Percentiles rank a stretch among this genome's conserved stretches.
Evolutionary conservation across 64 coral and sea anemone species (phyloP).

Genomic region (Montipora cactus): DNA sequence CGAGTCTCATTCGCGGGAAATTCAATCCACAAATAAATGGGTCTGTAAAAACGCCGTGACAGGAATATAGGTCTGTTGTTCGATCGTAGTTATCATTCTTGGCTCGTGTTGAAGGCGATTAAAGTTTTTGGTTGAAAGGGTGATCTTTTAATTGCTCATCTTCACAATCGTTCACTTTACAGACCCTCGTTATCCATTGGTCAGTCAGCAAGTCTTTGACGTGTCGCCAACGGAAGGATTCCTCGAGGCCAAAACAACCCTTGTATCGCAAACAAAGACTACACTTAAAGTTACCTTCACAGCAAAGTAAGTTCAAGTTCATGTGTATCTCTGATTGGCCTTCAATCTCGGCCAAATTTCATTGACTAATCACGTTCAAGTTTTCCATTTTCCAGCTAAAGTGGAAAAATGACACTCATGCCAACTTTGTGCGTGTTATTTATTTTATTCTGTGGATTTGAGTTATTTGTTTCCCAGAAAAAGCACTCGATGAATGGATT

Average conservation of each 20-base stretch:
- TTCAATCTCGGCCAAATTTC: neutral
- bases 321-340: neutral
- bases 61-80: no score
- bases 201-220: constrained; percentile 76
- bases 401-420: no score
- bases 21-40: no score
- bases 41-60: no score
- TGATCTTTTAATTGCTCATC: neutral
- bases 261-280: constrained; percentile 80
- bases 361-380: no score
- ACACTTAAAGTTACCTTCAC: constrained; percentile 89
- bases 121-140: neutral
- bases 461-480: no score
- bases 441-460: no score
- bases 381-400: no score
- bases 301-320: constrained; percentile 70
- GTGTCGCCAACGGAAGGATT: constrained; percentile 75
- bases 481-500: no score
- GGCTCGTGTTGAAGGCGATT: neutral
- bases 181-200: constrained; percentile 86
- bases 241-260: constrained; percentile 81
- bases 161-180: neutral
- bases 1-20: no score
- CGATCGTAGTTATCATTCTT: no score
- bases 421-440: no score